These are phyloP conservation scores for Cetoscarus ocellatus DNA, from an alignment of 2,797 vertebrate genomes.

Conservation along the genomic window DNA sequence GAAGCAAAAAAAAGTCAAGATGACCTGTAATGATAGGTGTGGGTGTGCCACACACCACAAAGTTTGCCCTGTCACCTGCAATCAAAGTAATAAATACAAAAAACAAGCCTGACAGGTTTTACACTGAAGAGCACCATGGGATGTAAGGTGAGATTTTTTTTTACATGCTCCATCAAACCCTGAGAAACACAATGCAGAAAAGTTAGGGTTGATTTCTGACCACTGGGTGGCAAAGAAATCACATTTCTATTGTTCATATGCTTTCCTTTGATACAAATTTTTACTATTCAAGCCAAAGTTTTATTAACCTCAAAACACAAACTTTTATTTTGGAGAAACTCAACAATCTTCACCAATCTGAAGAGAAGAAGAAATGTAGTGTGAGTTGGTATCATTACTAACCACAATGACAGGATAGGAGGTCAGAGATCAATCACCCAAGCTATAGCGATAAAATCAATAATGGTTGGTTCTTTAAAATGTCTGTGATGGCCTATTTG, in stretches of 20 bases:
- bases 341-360: neutral
- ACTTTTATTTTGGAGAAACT: neutral
- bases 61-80: conserved; percentile 13
- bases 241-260: neutral
- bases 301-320: neutral
- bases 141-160: conserved; percentile 15
- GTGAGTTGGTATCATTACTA: no score
- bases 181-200: conserved; percentile 22
- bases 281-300: neutral
- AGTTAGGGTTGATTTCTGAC: conserved; percentile 27
- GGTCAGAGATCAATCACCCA: conserved; percentile 28
- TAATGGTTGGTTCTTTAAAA: neutral
- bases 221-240: conserved; percentile 22
- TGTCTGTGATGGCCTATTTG: neutral
- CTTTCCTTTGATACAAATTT: neutral
- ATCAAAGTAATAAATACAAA: conserved; percentile 16
- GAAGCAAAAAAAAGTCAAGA: neutral
- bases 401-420: neutral
- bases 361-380: neutral
- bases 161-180: neutral
- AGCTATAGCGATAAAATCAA: neutral
- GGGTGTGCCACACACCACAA: neutral
- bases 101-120: conserved; percentile 2
- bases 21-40: neutral
- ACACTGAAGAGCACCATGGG: conserved; percentile 2